Evolutionary conservation across 1,140 invertebrate species (phyloP).

Genomic region (Anoplophora glabripennis): DNA sequence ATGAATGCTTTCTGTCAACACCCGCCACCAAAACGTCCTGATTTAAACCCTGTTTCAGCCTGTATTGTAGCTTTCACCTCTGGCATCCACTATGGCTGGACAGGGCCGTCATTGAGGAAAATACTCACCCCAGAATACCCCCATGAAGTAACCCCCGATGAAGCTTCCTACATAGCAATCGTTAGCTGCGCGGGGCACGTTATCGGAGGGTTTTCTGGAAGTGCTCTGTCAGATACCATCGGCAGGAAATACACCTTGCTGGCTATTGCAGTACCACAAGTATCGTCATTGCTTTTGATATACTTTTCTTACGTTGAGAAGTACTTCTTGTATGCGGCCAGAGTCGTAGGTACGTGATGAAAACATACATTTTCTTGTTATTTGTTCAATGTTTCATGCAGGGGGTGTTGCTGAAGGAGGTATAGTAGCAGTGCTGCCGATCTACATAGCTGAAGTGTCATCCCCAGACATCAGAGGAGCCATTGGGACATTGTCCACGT

Average conservation of each 20-base stretch:
- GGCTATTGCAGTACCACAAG: not conserved
- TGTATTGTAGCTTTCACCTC: constrained; percentile 20
- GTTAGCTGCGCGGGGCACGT: constrained; percentile 8
- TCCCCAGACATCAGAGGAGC: constrained; percentile 64
- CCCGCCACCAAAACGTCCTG: too few relatives aligned
- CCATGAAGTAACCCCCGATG: constrained; percentile 29
- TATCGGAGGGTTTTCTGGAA: too few relatives aligned
- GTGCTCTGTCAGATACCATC: not conserved
- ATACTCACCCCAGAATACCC: constrained; percentile 38
- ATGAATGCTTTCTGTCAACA: too few relatives aligned
- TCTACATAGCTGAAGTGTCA: constrained; percentile 65
- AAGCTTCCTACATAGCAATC: constrained; percentile 38
- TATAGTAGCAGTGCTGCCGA: constrained; percentile 45
- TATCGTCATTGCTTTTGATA: not conserved
- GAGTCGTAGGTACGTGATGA: too few relatives aligned
- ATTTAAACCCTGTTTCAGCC: constrained; percentile 12
- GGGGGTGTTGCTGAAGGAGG: too few relatives aligned
- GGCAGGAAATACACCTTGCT: not conserved
- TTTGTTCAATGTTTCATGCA: too few relatives aligned
- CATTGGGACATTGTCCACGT: constrained; percentile 45
- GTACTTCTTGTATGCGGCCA: not conserved
- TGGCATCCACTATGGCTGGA: constrained; percentile 54
- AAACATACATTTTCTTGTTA: too few relatives aligned
- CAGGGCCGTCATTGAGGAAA: constrained; percentile 51
- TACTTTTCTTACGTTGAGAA: not conserved